Evolutionary conservation across 1,140 invertebrate genomes (phyloP).

Genomic region (Adelges cooleyi): DNA sequence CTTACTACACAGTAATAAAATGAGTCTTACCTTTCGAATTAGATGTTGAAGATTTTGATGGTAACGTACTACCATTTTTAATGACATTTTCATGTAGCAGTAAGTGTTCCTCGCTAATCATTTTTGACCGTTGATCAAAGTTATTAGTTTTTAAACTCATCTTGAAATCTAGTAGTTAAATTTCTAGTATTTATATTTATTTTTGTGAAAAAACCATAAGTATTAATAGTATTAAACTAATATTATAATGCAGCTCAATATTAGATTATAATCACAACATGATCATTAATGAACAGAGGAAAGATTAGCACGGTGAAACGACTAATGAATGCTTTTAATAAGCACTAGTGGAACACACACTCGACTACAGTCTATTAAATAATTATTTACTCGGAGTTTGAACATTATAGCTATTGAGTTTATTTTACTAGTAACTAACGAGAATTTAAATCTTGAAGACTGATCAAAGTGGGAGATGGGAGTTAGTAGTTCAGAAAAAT

Average conservation of each 20-base stretch:
- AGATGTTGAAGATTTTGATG: neutral
- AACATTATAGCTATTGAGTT: no score
- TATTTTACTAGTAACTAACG: neutral
- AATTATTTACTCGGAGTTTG: neutral
- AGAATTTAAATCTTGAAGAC: slow-evolving; percentile 8
- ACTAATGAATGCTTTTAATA: neutral
- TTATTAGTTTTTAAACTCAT: slow-evolving; percentile 11
- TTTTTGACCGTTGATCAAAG: neutral
- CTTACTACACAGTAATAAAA: no score
- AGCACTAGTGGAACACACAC: neutral
- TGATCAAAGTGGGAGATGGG: neutral
- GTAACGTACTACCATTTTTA: slow-evolving; percentile 17
- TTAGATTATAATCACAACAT: neutral
- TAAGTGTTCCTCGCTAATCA: neutral
- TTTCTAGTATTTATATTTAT: neutral
- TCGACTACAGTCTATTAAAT: neutral
- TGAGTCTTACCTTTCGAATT: slow-evolving; percentile 15
- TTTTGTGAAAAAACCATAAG: neutral
- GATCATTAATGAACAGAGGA: neutral
- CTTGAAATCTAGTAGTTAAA: neutral
- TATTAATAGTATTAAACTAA: neutral
- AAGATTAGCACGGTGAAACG: neutral
- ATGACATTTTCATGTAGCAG: slow-evolving; percentile 6
- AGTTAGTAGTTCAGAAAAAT: no score
- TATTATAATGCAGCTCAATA: neutral